phyloP scores from a whole-genome alignment of 2,797 vertebrate species.

The Poeciliopsis turneri region DNA sequence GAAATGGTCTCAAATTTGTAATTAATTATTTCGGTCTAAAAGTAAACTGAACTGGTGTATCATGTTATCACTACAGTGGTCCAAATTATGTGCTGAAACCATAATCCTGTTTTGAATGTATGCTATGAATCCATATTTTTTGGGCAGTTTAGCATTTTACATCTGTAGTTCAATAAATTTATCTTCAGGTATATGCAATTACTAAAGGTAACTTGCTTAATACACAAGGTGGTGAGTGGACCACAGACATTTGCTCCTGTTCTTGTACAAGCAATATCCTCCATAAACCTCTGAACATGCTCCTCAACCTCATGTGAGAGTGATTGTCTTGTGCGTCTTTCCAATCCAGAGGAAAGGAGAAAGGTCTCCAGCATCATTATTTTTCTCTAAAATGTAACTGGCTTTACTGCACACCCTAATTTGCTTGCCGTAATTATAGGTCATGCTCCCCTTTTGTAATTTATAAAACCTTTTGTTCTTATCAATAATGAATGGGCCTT shows the following conservation, averaged over 20 bases:
- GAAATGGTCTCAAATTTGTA: background rate
- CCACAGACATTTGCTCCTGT: conserved; percentile 76
- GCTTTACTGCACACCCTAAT: conserved; percentile 94
- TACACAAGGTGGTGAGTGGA: conserved; percentile 39
- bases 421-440: conserved; percentile 99
- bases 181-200: conserved; percentile 41
- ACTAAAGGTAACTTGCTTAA: conserved; percentile 47
- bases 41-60: background rate
- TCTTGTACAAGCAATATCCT: conserved; percentile 84
- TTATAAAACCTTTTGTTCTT: conserved; percentile 96
- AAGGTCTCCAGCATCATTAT: conserved; percentile 95
- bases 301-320: conserved; percentile 87
- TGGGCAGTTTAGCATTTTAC: background rate
- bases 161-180: conserved; percentile 22
- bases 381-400: conserved; percentile 97
- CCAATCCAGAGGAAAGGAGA: conserved; percentile 82
- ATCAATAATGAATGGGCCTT: conserved; percentile 98
- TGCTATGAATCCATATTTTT: background rate
- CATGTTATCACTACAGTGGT: background rate
- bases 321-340: conserved; percentile 90
- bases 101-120: background rate
- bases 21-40: background rate
- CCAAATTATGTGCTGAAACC: background rate
- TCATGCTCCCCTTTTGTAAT: conserved; percentile 96
- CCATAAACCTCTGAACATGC: conserved; percentile 78